phyloP scores from a whole-genome alignment of 2,888 invertebrate genomes.

The Parnassius apollo region DNA sequence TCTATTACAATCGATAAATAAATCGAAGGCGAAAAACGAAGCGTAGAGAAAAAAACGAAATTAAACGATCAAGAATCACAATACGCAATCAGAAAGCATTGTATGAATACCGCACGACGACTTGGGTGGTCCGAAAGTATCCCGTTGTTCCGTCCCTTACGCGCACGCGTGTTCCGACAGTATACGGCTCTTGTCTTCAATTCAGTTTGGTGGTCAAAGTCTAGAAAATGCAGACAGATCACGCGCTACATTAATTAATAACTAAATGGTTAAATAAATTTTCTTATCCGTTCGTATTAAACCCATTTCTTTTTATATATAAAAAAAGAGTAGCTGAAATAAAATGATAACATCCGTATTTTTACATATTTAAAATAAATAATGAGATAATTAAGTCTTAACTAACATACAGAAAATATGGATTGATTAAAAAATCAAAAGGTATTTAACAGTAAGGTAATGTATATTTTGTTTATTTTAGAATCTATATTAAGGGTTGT shows the following conservation, averaged over 20 bases:
- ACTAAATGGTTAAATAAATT: constrained; percentile 9
- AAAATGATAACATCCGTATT: neutral
- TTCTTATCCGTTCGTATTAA: neutral
- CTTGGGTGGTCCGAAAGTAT: constrained; percentile 72
- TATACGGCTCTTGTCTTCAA: constrained; percentile 28
- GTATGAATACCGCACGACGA: constrained; percentile 55
- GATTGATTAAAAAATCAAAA: no score
- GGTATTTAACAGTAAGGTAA: neutral
- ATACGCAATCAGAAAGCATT: constrained; percentile 51
- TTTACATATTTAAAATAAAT: neutral
- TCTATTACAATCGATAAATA: constrained; percentile 26
- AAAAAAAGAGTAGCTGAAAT: neutral
- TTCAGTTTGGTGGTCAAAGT: constrained; percentile 35
- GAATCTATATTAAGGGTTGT: no score
- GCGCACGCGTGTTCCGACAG: constrained; percentile 24
- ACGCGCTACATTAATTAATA: constrained; percentile 19
- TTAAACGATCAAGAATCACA: constrained; percentile 63
- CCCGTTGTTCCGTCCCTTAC: constrained; percentile 40
- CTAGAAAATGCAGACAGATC: constrained; percentile 22
- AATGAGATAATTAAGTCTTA: no score
- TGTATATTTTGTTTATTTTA: no score
- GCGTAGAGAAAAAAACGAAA: constrained; percentile 36
- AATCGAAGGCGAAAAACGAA: constrained; percentile 29
- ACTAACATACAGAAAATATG: no score
- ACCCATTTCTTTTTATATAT: neutral